Percentiles rank a stretch among this genome's conserved stretches.
phyloP scores from a whole-genome alignment of 2,888 invertebrate species.

The Automeris io region DNA sequence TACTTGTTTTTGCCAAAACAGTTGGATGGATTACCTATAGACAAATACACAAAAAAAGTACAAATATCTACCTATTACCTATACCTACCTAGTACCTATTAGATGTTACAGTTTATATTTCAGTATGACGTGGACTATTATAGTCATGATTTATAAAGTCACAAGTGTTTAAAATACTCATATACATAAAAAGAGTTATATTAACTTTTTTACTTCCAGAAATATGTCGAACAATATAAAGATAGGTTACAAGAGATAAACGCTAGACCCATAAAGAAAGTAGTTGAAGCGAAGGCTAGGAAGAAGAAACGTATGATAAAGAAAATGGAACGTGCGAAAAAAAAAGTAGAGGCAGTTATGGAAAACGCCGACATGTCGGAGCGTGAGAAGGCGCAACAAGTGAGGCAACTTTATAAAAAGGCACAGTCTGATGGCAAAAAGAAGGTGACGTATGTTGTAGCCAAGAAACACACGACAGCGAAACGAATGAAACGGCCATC shows the following conservation, averaged over 20 bases:
- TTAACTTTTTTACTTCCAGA: conserved; percentile 52
- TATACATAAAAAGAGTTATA: not conserved
- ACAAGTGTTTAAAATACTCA: not conserved
- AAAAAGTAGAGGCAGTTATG: conserved; percentile 95
- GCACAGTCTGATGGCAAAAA: conserved; percentile 90
- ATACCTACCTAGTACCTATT: no score
- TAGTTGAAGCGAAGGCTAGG: conserved; percentile 97
- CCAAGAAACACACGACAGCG: conserved; percentile 89
- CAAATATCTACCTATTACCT: no score
- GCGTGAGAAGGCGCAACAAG: conserved; percentile 93
- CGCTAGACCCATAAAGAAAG: conserved; percentile 97
- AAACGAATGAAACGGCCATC: conserved; percentile 87
- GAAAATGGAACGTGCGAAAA: conserved; percentile 94
- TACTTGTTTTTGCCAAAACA: no score
- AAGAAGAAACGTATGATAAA: conserved; percentile 94
- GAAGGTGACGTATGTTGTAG: conserved; percentile 94
- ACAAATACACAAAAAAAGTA: no score
- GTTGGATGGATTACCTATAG: no score
- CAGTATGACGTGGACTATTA: no score
- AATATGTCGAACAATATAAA: conserved; percentile 90
- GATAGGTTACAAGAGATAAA: conserved; percentile 91
- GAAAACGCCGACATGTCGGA: conserved; percentile 94
- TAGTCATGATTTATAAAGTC: not conserved
- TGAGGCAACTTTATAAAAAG: conserved; percentile 95
- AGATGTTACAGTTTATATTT: no score